Evolutionary conservation across 2,888 invertebrate species (phyloP), one percentile per base, ranked within the genome.

Genomic region (Erpobdella octoculata): DNA sequence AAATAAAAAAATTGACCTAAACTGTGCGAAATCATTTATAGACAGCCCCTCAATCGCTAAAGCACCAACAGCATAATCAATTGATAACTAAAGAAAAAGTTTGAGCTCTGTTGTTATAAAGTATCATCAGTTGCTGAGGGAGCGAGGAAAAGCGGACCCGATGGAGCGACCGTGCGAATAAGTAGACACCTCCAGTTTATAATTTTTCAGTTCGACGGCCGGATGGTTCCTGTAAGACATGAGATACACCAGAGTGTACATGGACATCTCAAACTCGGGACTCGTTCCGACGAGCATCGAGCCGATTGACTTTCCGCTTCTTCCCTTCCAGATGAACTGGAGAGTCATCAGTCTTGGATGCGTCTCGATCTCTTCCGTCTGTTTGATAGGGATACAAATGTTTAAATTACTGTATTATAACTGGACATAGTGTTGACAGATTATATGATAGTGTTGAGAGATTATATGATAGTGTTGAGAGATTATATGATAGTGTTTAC

Each of bases 191-290:
- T 81, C 80, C 2, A 80, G 77, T 72, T 81, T 80, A 72, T 81
- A 82, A 15, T 81, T 81, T 5, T 79, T 80, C 3, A 82, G 73
- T 72, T 79, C 76, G 12, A 79, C 75, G 61, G 79, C 77, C 4
- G 75, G 75, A 31, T 74, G 76, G 15, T 78, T 76, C 62, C 73
- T 74, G 35, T 37, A 58, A 18, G 46, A 33, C 9, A 46, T 33
- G 64, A 79, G 76, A 68, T 77, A 79, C 62, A 78, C 77, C 9
- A 81, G 72, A 5, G 81, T 81, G 76, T 82, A 83, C 0, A 79
- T 77, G 21, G 82, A 82, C 53, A 83, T 78, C 74, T 83, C 83
- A 78, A 83, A 83, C 77, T 83, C 83, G 2, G 83, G 83, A 74
- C 82, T 82, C 9, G 81, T 80, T 12, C 75, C 75, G 33, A 75